Conservation (phyloP, 2,113 vertebrate species). For the Cryptotis parvus region DNA sequence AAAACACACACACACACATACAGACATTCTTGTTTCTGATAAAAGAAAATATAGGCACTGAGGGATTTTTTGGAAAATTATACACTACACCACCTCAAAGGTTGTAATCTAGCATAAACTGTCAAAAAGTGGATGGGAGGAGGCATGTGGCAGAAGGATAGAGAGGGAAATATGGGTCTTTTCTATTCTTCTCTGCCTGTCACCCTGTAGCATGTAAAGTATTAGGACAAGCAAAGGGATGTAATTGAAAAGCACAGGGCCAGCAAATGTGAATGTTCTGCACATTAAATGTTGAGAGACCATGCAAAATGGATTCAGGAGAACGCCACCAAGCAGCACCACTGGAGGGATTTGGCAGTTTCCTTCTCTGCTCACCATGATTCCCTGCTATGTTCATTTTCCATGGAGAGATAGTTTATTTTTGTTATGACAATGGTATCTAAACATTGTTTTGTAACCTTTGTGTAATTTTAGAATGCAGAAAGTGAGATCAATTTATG, state of each 20-base stretch:
- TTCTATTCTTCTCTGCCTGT: conserved; percentile 25
- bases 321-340: background rate
- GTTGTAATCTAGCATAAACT: background rate
- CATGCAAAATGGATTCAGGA: conserved; percentile 58
- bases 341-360: background rate
- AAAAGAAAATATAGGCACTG: background rate
- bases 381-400: conserved; percentile 44
- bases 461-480: conserved; percentile 44
- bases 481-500: conserved; percentile 24
- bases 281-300: conserved; percentile 58
- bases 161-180: background rate
- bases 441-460: background rate
- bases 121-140: background rate
- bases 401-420: background rate
- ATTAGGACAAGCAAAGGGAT: conserved; percentile 37
- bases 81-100: background rate
- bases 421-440: background rate
- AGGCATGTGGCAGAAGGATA: background rate
- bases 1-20: background rate
- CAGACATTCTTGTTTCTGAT: background rate
- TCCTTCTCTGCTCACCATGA: background rate
- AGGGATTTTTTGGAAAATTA: background rate
- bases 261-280: conserved; percentile 73
- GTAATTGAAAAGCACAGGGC: conserved; percentile 57
- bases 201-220: conserved; percentile 14